These are phyloP conservation scores for Leucophenga varia DNA, from an alignment of 1,140 invertebrate genomes.

Conservation along the genomic window DNA sequence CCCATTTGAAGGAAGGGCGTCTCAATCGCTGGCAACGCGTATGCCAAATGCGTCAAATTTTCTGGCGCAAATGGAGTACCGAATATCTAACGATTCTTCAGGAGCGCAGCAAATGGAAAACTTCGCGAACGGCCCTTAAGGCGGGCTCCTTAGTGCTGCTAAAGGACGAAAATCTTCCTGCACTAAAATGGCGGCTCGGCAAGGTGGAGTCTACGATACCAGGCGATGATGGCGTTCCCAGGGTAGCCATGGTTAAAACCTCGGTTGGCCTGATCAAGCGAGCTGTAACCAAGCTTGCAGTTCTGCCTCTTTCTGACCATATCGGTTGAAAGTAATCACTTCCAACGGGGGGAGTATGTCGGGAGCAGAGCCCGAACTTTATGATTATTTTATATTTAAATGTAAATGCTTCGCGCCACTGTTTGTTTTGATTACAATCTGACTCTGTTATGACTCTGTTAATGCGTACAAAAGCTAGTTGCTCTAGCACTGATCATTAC, in stretches of 20 bases:
- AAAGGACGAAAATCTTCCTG: too few species aligned
- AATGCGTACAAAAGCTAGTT: too few species aligned
- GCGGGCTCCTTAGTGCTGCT: slow-evolving; percentile 1
- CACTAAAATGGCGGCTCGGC: slow-evolving; percentile 7
- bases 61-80: slow-evolving; percentile 6
- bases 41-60: background rate
- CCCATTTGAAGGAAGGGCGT: slow-evolving; percentile 4
- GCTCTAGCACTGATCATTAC: too few species aligned
- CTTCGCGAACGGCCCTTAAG: background rate
- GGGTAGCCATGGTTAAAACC: slow-evolving; percentile 2
- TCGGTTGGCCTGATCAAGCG: background rate
- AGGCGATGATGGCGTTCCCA: slow-evolving; percentile 2
- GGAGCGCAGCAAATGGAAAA: slow-evolving; percentile 3
- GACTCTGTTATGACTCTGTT: too few species aligned
- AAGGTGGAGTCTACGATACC: background rate
- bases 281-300: background rate
- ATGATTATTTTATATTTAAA: too few species aligned
- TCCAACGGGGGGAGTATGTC: slow-evolving; percentile 10
- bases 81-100: slow-evolving; percentile 1
- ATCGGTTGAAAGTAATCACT: background rate
- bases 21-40: too few species aligned
- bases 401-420: too few species aligned
- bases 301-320: too few species aligned
- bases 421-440: too few species aligned
- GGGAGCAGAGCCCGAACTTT: too few species aligned